Evolutionary conservation across 2,113 vertebrate species (phyloP), one percentile per base, ranked within the genome.

Genomic region (Probosciger aterrimus): DNA sequence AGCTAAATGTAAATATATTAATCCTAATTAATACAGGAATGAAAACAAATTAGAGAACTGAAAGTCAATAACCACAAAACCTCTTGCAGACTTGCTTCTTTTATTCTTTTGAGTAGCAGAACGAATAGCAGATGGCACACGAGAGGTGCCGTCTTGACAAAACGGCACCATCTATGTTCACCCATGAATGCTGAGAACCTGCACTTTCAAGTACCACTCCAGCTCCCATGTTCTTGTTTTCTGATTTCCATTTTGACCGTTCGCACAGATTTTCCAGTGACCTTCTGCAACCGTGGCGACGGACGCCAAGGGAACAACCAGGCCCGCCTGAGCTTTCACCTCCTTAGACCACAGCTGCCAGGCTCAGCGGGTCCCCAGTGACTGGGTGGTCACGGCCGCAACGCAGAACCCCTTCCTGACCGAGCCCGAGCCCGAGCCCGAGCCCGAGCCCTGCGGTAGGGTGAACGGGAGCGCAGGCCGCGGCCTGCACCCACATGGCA

Each of bases 31-130:
- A 92, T 83, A 77, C 49, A 41, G 63, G 52, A 90, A 95, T 18
- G 78, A 95, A 97, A 96, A 88, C 94, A 95, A 93, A 96, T 96
- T 88, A 90, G 53, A 46, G 37, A 82, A 69, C 63, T 74, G 15
- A 52, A 76, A 94, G 78, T 67, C 78, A 96, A 41, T 83, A 90
- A 49, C 81, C 64, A 50, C 70, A 87, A 82, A 91, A 31, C 4
- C 28, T 49, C 57, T 60, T n/a, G 27, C 18, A 76, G 70, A 25
- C 18, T 44, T 80, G 37, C 37, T 52, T 59, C n/a, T 43, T 73
- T 46, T 28, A 74, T 43, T 74, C 46, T 82, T 69, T 15, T 5
- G n/a, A 73, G 33, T 5, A 63, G 13, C 14, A 47, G 37, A 28
- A 47, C 4, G 63, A 86, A 5, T 46, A 14, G 14, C 41, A 41